These are phyloP conservation scores for Tapirus terrestris DNA, from an alignment of 2,113 vertebrate species.

Conservation along the genomic window DNA sequence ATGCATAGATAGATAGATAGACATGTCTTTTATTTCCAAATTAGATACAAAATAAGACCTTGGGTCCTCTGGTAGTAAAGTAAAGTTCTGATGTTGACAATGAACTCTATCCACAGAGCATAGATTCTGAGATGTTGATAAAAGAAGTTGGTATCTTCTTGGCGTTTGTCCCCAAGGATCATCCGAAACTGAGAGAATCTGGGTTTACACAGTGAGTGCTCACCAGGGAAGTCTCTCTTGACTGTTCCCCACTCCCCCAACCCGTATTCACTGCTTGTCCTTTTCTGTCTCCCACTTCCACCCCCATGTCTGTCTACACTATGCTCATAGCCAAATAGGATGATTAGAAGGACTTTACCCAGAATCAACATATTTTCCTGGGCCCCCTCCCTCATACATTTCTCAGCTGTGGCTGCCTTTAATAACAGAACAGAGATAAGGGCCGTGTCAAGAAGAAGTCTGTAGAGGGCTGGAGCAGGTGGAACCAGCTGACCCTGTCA, in stretches of 20 bases:
- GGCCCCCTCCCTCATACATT: background rate
- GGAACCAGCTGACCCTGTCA: background rate
- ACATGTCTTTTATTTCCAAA: background rate
- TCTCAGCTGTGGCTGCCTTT: background rate
- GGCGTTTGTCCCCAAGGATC: background rate
- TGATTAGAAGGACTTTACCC: background rate
- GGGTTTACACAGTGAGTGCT: background rate
- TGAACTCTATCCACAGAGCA: background rate
- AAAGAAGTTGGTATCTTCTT: background rate
- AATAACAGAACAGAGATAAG: background rate
- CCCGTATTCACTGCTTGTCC: background rate
- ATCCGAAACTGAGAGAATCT: background rate
- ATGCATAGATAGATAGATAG: too few relatives aligned
- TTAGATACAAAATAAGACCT: background rate
- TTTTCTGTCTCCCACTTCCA: background rate
- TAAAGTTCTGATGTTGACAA: background rate
- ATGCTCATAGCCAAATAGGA: background rate
- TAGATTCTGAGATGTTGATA: background rate
- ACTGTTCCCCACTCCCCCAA: background rate
- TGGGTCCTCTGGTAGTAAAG: too few relatives aligned
- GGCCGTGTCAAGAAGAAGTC: background rate
- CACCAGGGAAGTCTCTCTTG: background rate
- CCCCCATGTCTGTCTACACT: background rate
- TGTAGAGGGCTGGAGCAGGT: too few relatives aligned
- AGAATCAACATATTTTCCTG: background rate